Base-by-base conservation (phyloP, 2,797 vertebrate genomes). In the Helostoma temminkii region DNA sequence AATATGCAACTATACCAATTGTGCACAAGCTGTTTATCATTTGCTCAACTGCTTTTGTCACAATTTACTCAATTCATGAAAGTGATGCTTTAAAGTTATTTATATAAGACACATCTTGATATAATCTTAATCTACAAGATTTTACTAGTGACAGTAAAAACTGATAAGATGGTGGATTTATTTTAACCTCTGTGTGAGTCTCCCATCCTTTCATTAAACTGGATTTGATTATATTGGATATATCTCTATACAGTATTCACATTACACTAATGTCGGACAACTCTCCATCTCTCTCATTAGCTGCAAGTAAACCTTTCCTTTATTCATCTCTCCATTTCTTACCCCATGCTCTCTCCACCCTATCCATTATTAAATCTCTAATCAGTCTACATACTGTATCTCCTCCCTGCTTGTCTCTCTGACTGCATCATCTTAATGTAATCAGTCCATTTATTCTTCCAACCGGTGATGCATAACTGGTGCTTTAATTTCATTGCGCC, bases 321-420 rank as follows among this genome's bases (percentile, higher is more conserved):
- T 15, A 10, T 12, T 34, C n/a, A 9, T n/a, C 18, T n/a, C 43
- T 52, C 21, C 22, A 8, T 28, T 14, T 41, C 45, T 52, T 28
- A 4, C 41, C 45, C 67, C 18, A 0, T 60, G 36, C n/a, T 3
- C 2, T 45, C 47, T 25, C 52, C 6, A 7, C 54, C 53, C 14
- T 25, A n/a, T 66, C 58, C 54, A 77, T 70, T 69, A 80, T 5
- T 42, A 19, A 43, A 19, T 49, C 43, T 73, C 43, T 74, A 62
- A 78, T 81, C 66, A 56, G 42, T 60, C 55, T 66, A 77, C 25
- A 43, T 24, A 21, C 28, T 42, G 41, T 14, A 6, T 11, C 26
- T 53, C 52, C 7, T 56, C 60, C 54, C 62, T 49, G 36, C 43
- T 58, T 21, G 16, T 41, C 50, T 19, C 59, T 48, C 66, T 67